Conservation (phyloP, 2,888 invertebrate genomes). For the Drosophila anomelani region DNA sequence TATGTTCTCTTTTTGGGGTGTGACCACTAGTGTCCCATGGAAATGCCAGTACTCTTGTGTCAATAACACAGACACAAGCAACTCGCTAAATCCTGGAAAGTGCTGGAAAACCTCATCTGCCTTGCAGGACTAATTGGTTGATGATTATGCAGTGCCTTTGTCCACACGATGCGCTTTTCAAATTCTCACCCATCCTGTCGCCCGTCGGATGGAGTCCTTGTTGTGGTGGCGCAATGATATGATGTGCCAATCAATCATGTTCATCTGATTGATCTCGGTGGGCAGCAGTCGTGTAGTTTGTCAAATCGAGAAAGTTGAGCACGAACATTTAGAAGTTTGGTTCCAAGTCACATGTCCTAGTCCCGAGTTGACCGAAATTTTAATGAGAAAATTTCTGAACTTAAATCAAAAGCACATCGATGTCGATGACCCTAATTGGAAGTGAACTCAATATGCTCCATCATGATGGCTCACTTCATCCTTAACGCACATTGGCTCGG, state of each 20-base stretch:
- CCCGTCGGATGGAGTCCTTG: conserved; percentile 32
- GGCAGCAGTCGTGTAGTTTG: conserved; percentile 37
- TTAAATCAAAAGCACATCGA: conserved; percentile 30
- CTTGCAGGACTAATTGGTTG: conserved; percentile 34
- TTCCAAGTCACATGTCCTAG: neutral
- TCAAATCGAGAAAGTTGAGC: conserved; percentile 30
- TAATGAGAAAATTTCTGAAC: conserved; percentile 25
- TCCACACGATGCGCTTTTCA: conserved; percentile 53
- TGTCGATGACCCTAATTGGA: conserved; percentile 29
- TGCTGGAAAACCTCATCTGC: conserved; percentile 27
- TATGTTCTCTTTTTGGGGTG: conserved; percentile 10
- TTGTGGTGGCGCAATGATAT: conserved; percentile 31
- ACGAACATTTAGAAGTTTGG: conserved; percentile 3
- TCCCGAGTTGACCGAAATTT: conserved; percentile 11
- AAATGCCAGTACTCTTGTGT: conserved; percentile 17
- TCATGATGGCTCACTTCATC: conserved; percentile 55
- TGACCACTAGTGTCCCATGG: conserved; percentile 20
- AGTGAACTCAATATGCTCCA: conserved; percentile 28
- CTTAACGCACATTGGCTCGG: conserved; percentile 48
- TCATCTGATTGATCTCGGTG: conserved; percentile 57
- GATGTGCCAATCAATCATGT: conserved; percentile 73
- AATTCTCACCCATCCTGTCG: conserved; percentile 50
- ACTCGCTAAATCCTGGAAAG: conserved; percentile 23
- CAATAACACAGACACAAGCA: conserved; percentile 22
- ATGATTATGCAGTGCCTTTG: conserved; percentile 23